Evolutionary conservation across 1,140 invertebrate genomes (phyloP).

Genomic region (Linepithema humile): DNA sequence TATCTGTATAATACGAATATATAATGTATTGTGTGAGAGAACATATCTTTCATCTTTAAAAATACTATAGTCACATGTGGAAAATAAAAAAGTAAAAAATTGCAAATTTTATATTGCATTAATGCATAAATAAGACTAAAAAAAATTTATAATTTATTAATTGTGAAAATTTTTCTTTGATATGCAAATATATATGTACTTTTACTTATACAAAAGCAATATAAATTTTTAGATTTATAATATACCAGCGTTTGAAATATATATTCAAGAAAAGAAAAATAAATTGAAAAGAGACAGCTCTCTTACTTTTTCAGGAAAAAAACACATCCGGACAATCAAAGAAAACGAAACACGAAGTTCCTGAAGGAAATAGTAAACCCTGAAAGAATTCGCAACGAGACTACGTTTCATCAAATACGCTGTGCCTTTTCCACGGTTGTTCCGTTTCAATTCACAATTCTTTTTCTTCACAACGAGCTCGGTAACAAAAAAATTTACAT

Average conservation of each 20-base stretch:
- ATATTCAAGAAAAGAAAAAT: background rate
- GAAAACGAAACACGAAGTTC: background rate
- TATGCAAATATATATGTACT: no score
- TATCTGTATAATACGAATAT: no score
- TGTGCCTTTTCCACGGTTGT: background rate
- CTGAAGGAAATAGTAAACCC: slow-evolving; percentile 18
- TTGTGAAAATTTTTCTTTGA: background rate
- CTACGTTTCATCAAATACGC: slow-evolving; percentile 18
- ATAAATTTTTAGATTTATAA: no score
- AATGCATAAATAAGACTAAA: background rate
- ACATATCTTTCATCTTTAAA: no score
- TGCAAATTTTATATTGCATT: background rate
- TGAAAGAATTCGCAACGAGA: background rate
- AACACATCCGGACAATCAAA: background rate
- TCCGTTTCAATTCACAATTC: slow-evolving; percentile 10
- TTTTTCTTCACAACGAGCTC: background rate
- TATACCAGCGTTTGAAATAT: no score
- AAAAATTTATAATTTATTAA: background rate
- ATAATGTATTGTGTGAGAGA: no score
- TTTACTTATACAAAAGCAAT: background rate
- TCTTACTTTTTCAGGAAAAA: background rate
- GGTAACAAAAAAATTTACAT: background rate
- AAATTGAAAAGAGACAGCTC: background rate
- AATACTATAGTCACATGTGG: background rate
- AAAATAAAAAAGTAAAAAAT: background rate